A percentile compares a stretch with the other conserved stretches of the same genome.
These are phyloP conservation scores for Drosophila neotestacea DNA, from an alignment of 2,888 invertebrate genomes.

Conservation along the genomic window DNA sequence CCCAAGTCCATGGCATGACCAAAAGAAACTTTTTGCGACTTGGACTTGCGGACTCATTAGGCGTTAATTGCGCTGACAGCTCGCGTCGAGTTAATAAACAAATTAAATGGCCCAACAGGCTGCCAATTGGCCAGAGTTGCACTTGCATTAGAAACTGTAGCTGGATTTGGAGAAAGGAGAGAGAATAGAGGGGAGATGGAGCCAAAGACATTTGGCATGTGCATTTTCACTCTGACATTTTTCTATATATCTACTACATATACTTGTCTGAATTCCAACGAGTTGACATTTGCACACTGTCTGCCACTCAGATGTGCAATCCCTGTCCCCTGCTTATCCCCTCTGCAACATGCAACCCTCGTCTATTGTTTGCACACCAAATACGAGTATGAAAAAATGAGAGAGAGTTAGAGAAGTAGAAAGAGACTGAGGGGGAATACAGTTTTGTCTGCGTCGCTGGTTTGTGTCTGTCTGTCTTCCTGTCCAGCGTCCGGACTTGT, in stretches of 20 bases:
- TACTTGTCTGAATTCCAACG: constrained; percentile 57
- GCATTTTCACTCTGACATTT: constrained; percentile 45
- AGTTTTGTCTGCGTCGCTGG: constrained; percentile 54
- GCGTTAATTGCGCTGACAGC: constrained; percentile 52
- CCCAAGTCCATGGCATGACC: constrained; percentile 39
- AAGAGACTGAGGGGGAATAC: constrained; percentile 29
- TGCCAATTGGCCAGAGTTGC: constrained; percentile 50
- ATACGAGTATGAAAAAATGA: constrained; percentile 18
- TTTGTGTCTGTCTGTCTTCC: constrained; percentile 37
- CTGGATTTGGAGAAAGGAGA: not conserved
- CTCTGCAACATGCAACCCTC: constrained; percentile 10
- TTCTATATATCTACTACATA: constrained; percentile 38
- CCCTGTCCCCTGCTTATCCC: constrained; percentile 21
- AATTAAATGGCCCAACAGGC: constrained; percentile 58
- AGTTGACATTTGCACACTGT: constrained; percentile 81
- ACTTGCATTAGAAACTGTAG: constrained; percentile 7
- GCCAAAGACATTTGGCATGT: constrained; percentile 58
- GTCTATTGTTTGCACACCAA: constrained; percentile 54
- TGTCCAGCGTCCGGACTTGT: constrained; percentile 57
- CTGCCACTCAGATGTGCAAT: constrained; percentile 74
- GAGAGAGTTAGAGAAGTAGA: constrained; percentile 9
- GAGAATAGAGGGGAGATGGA: not conserved
- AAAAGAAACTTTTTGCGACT: constrained; percentile 44
- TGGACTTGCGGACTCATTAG: constrained; percentile 53
- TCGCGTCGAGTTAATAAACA: constrained; percentile 60